A percentile compares a stretch with the other conserved stretches of the same genome.
Conservation (phyloP, 2,113 vertebrate genomes). For the Pedetes capensis region DNA sequence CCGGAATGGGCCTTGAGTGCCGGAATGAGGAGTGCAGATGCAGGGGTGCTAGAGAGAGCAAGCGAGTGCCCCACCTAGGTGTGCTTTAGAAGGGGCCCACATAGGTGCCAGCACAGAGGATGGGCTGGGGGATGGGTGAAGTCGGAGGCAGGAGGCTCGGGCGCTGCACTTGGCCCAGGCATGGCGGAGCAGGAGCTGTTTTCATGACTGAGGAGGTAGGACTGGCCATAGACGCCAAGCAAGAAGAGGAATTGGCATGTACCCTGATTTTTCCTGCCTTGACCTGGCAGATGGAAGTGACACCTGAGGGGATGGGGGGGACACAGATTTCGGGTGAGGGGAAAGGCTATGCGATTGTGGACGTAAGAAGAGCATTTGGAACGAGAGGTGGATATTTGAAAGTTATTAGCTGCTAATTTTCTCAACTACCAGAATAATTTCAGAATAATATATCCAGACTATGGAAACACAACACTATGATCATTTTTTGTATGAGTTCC, state of each 20-base stretch:
- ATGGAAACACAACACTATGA: constrained; percentile 21
- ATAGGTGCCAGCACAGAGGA: too few species aligned
- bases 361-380: background rate
- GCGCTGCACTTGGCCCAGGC: background rate
- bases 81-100: too few species aligned
- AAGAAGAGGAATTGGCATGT: background rate
- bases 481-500: constrained; percentile 32
- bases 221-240: too few species aligned
- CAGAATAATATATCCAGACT: constrained; percentile 22
- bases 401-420: background rate
- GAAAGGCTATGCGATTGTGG: background rate
- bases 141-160: background rate
- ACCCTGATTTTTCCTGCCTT: background rate
- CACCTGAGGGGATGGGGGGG: background rate
- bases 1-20: background rate
- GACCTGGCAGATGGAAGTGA: background rate
- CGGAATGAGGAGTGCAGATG: background rate
- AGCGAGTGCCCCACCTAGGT: background rate
- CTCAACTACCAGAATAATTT: constrained; percentile 30
- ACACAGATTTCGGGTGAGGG: background rate
- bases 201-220: background rate
- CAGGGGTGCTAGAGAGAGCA: background rate
- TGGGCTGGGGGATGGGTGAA: background rate
- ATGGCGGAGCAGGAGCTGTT: background rate
- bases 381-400: background rate